phyloP scores from a whole-genome alignment of 1,140 invertebrate species.

The Lucilia cuprina region DNA sequence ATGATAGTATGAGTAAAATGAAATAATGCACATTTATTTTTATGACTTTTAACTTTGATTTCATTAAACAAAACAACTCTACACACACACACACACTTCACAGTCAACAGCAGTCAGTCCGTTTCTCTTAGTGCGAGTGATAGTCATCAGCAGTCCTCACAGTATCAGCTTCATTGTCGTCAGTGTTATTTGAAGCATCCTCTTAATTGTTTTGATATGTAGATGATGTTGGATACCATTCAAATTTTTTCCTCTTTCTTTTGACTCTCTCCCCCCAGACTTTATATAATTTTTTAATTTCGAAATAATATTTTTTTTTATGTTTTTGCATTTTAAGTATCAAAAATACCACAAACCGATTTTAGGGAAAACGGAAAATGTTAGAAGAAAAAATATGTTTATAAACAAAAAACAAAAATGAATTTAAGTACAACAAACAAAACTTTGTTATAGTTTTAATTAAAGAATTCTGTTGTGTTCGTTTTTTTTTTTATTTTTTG shows the following conservation, averaged over 20 bases:
- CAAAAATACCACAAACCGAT: slow-evolving; percentile 24
- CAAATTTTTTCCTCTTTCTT: background rate
- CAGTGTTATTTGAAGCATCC: background rate
- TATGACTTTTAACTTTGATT: slow-evolving; percentile 8
- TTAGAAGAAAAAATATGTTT: background rate
- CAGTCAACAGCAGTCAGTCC: background rate
- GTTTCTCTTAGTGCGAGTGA: background rate
- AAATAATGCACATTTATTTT: slow-evolving; percentile 2
- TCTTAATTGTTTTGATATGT: background rate
- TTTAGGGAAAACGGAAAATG: background rate
- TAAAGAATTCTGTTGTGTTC: slow-evolving; percentile 13
- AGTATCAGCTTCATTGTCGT: background rate
- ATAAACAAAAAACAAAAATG: background rate
- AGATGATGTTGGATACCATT: background rate
- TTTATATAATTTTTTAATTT: background rate
- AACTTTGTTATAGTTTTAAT: slow-evolving; percentile 28
- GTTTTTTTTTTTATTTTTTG: background rate
- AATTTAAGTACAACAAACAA: background rate
- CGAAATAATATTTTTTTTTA: background rate
- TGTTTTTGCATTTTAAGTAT: background rate
- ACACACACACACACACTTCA: background rate
- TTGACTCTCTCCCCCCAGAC: background rate
- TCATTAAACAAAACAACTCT: background rate
- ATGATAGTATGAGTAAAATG: background rate
- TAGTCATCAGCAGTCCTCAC: background rate